Percentiles rank a stretch among this genome's conserved stretches.
Conservation (phyloP, 2,797 vertebrate genomes). For the Setipinna tenuifilis region DNA sequence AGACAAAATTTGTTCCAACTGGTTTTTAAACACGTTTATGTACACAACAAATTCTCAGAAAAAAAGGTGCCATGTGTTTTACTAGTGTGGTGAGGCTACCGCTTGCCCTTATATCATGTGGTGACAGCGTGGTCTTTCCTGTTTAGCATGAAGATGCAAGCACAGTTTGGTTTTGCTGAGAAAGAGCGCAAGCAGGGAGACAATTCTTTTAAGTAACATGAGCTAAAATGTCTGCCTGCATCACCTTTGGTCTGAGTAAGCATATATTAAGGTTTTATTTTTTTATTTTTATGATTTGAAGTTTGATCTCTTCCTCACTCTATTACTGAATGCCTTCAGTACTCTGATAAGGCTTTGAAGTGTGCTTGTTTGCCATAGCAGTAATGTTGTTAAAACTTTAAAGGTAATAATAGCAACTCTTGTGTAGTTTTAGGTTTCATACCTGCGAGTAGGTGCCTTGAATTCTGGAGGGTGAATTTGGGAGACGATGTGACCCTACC, state of each 20-base stretch:
- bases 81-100: neutral
- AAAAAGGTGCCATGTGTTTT: neutral
- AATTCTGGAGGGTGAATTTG: neutral
- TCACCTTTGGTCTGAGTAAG: neutral
- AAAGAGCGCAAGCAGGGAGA: neutral
- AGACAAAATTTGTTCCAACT: too few species aligned
- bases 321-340: too few species aligned
- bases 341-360: too few species aligned
- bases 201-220: neutral
- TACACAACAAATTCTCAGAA: too few species aligned
- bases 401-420: neutral
- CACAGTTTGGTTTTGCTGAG: neutral
- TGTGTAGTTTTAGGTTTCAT: conserved; percentile 4
- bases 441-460: neutral
- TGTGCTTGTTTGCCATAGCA: too few species aligned
- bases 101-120: neutral
- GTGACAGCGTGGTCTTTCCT: neutral
- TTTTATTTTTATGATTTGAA: neutral
- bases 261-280: neutral
- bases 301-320: too few species aligned
- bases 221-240: neutral
- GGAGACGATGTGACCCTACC: neutral
- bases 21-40: too few species aligned
- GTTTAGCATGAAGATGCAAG: too few species aligned
- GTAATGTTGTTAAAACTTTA: neutral